phyloP scores from a whole-genome alignment of 2,113 vertebrate species.

The Girardinichthys multiradiatus region DNA sequence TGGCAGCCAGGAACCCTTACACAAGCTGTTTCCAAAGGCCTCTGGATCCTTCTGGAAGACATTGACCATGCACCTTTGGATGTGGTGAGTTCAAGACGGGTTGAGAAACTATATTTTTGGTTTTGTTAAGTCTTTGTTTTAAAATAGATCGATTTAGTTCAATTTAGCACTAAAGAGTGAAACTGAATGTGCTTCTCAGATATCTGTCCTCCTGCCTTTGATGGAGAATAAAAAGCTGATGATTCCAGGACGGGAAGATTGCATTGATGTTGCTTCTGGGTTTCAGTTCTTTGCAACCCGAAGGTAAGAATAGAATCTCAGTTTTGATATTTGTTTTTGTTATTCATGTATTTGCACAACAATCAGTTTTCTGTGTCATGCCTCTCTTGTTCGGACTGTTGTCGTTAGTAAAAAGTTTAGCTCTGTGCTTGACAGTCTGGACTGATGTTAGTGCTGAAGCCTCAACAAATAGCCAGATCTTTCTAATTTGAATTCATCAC shows the following conservation, averaged over 20 bases:
- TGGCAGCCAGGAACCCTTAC: conserved; percentile 95
- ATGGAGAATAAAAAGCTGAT: conserved; percentile 93
- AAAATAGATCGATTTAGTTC: too few species aligned
- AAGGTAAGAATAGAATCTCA: conserved; percentile 79
- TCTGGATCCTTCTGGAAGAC: conserved; percentile 96
- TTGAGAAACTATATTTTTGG: neutral
- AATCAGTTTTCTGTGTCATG: too few species aligned
- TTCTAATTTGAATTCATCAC: too few species aligned
- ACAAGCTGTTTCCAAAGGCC: conserved; percentile 90
- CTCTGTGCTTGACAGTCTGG: too few species aligned
- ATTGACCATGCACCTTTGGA: conserved; percentile 97
- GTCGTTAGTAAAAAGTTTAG: too few species aligned
- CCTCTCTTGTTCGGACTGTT: too few species aligned
- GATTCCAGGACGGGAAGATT: conserved; percentile 92
- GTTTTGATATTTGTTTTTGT: neutral
- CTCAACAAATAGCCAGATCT: too few species aligned
- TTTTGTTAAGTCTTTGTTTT: neutral
- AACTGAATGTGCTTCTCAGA: conserved; percentile 72
- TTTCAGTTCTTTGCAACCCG: conserved; percentile 98
- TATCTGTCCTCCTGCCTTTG: conserved; percentile 93
- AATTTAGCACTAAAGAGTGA: neutral
- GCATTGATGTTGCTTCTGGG: conserved; percentile 89
- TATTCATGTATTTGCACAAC: neutral
- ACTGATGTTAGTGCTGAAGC: too few species aligned
- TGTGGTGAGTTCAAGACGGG: conserved; percentile 82